Conservation (phyloP, 2,888 invertebrate genomes). For the Gasteruption jaculator region DNA sequence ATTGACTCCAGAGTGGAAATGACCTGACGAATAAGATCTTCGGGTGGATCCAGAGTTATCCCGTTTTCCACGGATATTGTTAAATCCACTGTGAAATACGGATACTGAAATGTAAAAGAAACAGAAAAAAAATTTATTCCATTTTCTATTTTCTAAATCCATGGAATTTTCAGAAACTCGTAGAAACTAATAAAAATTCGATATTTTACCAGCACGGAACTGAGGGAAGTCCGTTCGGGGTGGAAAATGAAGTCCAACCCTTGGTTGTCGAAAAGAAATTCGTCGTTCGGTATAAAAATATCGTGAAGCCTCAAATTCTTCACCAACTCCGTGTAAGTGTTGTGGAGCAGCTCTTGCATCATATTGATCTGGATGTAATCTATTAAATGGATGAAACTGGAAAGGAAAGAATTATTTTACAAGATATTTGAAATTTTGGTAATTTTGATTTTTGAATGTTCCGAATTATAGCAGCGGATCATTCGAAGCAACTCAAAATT, state of each 20-base stretch:
- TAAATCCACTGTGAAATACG: conserved; percentile 61
- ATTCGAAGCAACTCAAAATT: too few relatives aligned
- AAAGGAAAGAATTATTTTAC: conserved; percentile 4
- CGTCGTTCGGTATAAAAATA: conserved; percentile 53
- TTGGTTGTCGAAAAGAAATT: conserved; percentile 45
- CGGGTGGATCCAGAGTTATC: conserved; percentile 59
- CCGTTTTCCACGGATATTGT: conserved; percentile 44
- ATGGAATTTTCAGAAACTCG: background rate
- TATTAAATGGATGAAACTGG: conserved; percentile 66
- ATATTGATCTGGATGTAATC: conserved; percentile 71
- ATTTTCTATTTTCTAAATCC: background rate
- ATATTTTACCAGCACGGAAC: too few relatives aligned
- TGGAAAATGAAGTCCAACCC: conserved; percentile 56
- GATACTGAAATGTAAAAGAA: conserved; percentile 54
- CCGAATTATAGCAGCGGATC: background rate
- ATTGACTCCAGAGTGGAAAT: conserved; percentile 60
- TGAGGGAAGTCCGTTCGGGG: too few relatives aligned
- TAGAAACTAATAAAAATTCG: too few relatives aligned
- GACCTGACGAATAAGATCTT: conserved; percentile 58
- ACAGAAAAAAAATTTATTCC: background rate
- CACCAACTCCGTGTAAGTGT: conserved; percentile 61
- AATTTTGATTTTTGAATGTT: background rate
- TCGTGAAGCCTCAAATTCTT: conserved; percentile 57
- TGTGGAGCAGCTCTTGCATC: conserved; percentile 62
- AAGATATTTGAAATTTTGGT: too few relatives aligned